phyloP scores from a whole-genome alignment of 2,797 vertebrate genomes.

The Anisognathus igniventris region DNA sequence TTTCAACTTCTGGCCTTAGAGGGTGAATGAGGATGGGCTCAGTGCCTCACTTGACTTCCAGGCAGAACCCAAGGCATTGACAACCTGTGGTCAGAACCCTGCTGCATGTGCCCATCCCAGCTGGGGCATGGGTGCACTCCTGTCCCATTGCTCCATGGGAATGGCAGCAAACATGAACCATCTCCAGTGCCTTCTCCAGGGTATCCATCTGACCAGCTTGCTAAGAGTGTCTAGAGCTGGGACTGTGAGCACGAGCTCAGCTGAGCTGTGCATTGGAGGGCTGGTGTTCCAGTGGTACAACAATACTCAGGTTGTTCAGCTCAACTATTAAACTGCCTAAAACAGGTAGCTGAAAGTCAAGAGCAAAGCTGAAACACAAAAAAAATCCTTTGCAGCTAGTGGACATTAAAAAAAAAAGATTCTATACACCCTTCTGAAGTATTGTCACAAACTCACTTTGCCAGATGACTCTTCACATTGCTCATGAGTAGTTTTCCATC shows the following conservation, averaged over 20 bases:
- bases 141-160: background rate
- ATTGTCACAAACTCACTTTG: background rate
- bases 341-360: accelerated
- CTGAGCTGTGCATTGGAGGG: accelerated
- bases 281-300: background rate
- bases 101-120: accelerated
- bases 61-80: background rate
- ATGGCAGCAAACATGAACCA: background rate
- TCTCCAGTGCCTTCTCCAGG: background rate
- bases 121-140: background rate
- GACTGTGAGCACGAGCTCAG: background rate
- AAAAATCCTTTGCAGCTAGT: background rate
- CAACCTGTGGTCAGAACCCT: background rate
- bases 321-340: background rate
- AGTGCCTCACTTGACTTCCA: background rate
- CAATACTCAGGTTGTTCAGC: background rate
- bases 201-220: background rate
- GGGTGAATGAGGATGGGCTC: background rate
- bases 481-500: background rate
- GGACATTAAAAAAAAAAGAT: background rate
- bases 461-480: background rate
- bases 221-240: background rate
- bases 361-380: background rate
- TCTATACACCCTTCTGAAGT: accelerated
- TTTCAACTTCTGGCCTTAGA: background rate